Percentiles rank a stretch among this genome's conserved stretches.
Conservation (phyloP, 2,888 invertebrate species). For the Drosophila kambysellisi region DNA sequence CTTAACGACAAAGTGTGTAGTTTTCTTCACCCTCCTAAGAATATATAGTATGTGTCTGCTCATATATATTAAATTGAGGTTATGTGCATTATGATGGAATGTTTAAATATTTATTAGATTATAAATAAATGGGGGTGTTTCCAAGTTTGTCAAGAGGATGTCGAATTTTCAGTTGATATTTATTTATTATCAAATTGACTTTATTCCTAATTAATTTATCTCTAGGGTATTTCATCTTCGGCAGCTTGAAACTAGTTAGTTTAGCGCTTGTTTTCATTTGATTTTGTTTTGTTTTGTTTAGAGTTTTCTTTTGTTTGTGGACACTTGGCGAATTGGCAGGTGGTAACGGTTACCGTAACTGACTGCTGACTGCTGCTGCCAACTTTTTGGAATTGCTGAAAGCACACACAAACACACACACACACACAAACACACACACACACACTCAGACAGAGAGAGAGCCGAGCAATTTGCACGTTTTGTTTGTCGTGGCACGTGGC, state of each 20-base stretch:
- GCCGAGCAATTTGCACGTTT: conserved; percentile 73
- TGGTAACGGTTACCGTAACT: conserved; percentile 31
- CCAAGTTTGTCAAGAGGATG: too few species aligned
- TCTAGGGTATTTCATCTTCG: conserved; percentile 29
- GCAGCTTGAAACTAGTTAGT: background rate
- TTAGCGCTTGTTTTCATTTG: conserved; percentile 39
- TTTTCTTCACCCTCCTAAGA: background rate
- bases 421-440: background rate
- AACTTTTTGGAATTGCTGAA: conserved; percentile 21
- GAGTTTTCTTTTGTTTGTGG: conserved; percentile 66
- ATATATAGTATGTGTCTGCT: background rate
- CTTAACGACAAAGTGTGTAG: background rate
- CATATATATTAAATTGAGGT: background rate
- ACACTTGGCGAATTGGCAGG: conserved; percentile 80
- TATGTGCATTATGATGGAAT: too few species aligned
- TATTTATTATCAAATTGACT: background rate
- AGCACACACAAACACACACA: background rate
- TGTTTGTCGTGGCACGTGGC: conserved; percentile 65
- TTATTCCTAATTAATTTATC: too few species aligned
- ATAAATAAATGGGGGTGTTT: background rate
- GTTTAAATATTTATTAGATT: background rate
- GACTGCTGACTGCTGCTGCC: conserved; percentile 8
- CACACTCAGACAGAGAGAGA: background rate
- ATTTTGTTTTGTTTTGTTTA: conserved; percentile 44
- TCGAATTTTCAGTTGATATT: background rate